Evolutionary conservation across 2,113 vertebrate species (phyloP).

Genomic region (Stictonetta naevosa): DNA sequence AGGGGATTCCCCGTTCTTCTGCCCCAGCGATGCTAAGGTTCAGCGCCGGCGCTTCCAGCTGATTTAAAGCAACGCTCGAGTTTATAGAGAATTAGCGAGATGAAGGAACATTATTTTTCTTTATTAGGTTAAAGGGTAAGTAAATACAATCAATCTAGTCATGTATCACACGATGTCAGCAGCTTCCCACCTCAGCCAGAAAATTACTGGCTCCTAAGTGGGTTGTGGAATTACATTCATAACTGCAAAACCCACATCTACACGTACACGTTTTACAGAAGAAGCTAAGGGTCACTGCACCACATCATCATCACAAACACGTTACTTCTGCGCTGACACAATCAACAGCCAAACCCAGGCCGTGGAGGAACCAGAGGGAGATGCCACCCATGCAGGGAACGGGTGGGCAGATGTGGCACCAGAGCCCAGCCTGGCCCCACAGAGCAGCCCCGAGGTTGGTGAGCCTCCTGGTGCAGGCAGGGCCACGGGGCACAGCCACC

Average conservation of each 20-base stretch:
- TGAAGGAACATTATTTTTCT: conserved; percentile 60
- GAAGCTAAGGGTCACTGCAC: conserved; percentile 5
- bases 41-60: background rate
- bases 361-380: background rate
- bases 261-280: conserved; percentile 13
- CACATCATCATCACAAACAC: conserved; percentile 6
- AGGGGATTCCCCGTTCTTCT: background rate
- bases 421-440: background rate
- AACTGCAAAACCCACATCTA: conserved; percentile 48
- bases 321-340: conserved; percentile 13
- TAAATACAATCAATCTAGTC: conserved; percentile 74
- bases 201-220: conserved; percentile 58
- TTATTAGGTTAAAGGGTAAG: conserved; percentile 74
- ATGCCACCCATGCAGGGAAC: background rate
- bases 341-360: background rate
- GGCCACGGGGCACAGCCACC: too few relatives aligned
- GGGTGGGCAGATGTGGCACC: rapidly evolving
- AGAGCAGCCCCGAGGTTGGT: too few relatives aligned
- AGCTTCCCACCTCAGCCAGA: conserved; percentile 72
- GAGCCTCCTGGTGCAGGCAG: too few relatives aligned
- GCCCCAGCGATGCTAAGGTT: background rate
- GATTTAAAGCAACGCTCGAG: conserved; percentile 22
- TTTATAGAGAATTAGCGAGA: conserved; percentile 45
- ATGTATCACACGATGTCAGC: conserved; percentile 69
- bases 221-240: conserved; percentile 61